Evolutionary conservation across 2,113 vertebrate genomes (phyloP), one percentile per base, ranked within the genome.

Genomic region (Macheiramphus alcinus): DNA sequence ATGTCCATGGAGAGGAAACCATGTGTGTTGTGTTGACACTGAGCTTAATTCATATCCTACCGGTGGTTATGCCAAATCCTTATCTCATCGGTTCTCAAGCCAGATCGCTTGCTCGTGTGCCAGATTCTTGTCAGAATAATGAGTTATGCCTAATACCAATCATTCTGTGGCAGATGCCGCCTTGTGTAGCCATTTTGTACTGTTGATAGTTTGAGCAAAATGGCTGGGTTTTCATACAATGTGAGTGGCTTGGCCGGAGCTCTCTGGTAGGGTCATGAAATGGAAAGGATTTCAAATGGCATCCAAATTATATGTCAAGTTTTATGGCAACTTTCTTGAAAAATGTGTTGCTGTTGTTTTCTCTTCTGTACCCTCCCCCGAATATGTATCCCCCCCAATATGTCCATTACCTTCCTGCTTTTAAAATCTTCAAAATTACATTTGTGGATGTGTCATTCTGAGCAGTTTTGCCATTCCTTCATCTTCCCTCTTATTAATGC

Each of bases 91-190:
- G 7, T 29, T 53, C 91, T 42, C 43, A 3, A 82, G 90, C 95
- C 95, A 96, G 85, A 70, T 22, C 31, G 32, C 42, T 89, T 40
- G 45, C 48, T 68, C 31, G 76, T 6, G 0, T 96, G 97, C 94
- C 96, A 98, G 94, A 75, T 65, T 59, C 92, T 96, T 97, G 97
- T 97, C 94, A 98, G 85, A 94, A 82, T 86, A 94, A 92, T 93
- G 90, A 93, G 73, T 92, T 95, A 62, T 52, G 88, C 93, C 93
- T 95, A 94, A 93, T 83, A 91, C 88, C 91, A 91, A 84, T 96
- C 93, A 82, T 52, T 71, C 65, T 23, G 59, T 95, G 95, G 93
- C 96, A 97, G 94, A 94, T 97, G 93, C 80, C 29, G 14, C 83
- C 63, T 94, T 61, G 9, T 65, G 79, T 56, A 95, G 94, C 96